Percentiles rank a stretch among this genome's conserved stretches.
These are phyloP conservation scores for Torymus tubicola DNA, from an alignment of 2,888 invertebrate species.

Conservation along the genomic window DNA sequence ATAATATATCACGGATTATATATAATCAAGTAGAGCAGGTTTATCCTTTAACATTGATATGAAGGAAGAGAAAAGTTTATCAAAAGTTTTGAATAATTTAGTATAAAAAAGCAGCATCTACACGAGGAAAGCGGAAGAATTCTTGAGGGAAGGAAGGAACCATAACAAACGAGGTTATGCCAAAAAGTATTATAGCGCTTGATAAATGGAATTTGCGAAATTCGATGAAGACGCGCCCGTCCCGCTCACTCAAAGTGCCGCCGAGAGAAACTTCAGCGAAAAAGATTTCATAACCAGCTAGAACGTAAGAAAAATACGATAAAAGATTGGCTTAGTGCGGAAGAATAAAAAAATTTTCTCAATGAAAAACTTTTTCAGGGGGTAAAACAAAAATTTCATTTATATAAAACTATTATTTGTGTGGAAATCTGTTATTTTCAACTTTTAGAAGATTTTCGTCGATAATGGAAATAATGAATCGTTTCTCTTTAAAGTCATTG, in stretches of 20 bases:
- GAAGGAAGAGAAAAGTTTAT: no score
- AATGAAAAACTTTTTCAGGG: not conserved
- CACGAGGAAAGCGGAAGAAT: not conserved
- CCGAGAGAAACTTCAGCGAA: constrained; percentile 2
- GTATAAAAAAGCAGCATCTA: no score
- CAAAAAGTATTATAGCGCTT: constrained; percentile 15
- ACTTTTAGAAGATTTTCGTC: no score
- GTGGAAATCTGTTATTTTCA: no score
- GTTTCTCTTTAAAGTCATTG: no score
- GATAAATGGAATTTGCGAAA: constrained; percentile 30
- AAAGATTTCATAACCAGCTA: constrained; percentile 6
- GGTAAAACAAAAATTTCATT: constrained; percentile 1
- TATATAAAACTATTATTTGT: no score
- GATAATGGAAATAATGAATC: no score
- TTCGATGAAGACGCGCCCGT: constrained; percentile 18
- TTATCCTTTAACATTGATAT: no score
- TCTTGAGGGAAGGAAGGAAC: not conserved
- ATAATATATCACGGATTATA: no score
- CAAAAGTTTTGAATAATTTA: no score
- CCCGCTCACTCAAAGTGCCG: not conserved
- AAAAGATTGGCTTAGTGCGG: no score
- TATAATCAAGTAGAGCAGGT: no score
- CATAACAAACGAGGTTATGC: not conserved
- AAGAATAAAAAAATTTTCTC: not conserved
- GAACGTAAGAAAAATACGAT: not conserved